A percentile compares a stretch with the other conserved stretches of the same genome.
phyloP scores from a whole-genome alignment of 2,113 vertebrate species.

The Cyanoramphus novaezelandiae region DNA sequence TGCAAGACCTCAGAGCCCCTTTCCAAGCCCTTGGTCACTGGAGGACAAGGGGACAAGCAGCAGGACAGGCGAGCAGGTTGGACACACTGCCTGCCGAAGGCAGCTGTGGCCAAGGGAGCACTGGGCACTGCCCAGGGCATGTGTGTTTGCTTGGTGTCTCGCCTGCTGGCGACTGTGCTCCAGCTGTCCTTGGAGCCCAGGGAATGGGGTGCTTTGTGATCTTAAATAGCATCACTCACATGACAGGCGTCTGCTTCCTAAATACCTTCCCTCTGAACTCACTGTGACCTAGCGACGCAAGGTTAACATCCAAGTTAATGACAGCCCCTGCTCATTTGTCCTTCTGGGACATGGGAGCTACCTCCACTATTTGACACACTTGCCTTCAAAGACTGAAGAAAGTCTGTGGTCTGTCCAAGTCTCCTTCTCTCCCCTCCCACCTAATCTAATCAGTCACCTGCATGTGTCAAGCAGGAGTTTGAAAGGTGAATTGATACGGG shows the following conservation, averaged over 20 bases:
- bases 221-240: not conserved
- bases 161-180: not conserved
- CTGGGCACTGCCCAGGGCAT: not conserved
- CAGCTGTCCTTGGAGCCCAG: not conserved
- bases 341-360: not conserved
- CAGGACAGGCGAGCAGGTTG: rapidly evolving
- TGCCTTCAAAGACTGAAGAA: not conserved
- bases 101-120: not conserved
- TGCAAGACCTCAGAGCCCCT: not conserved
- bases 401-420: not conserved
- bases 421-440: not conserved
- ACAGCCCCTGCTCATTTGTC: not conserved
- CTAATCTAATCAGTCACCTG: not conserved
- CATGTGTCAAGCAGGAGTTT: not conserved
- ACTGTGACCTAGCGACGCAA: not conserved
- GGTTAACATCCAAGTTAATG: not conserved
- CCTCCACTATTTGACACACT: not conserved
- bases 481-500: not conserved
- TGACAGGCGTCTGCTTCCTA: not conserved
- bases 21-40: not conserved
- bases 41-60: not conserved
- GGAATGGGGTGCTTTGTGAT: not conserved
- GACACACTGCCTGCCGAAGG: not conserved
- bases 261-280: slow-evolving; percentile 44
- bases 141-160: not conserved